Conservation (phyloP, 2,888 invertebrate species). For the Pseudococcus viburni region DNA sequence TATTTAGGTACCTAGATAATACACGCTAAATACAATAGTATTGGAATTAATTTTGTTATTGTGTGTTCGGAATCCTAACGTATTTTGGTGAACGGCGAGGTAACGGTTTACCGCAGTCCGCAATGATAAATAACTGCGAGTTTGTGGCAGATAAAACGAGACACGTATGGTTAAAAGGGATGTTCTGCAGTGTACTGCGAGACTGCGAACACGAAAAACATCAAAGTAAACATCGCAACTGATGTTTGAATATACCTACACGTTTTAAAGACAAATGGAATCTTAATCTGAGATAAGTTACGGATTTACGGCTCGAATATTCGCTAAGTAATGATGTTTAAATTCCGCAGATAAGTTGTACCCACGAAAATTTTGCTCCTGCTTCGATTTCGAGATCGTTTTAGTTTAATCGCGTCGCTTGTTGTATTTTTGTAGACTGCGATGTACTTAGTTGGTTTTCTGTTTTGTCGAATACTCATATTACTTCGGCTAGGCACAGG, state of each 20-base stretch:
- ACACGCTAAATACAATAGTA: background rate
- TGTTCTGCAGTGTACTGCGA: background rate
- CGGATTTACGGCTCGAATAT: conserved; percentile 51
- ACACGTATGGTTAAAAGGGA: conserved; percentile 51
- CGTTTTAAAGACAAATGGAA: conserved; percentile 48
- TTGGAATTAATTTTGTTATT: conserved; percentile 30
- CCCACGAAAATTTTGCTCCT: background rate
- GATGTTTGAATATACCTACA: conserved; percentile 17
- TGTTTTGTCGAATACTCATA: too few relatives aligned
- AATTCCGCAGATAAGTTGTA: conserved; percentile 49
- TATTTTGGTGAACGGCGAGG: background rate
- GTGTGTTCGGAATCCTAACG: background rate
- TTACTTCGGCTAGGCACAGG: too few relatives aligned
- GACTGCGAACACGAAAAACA: conserved; percentile 5
- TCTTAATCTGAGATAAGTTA: conserved; percentile 54
- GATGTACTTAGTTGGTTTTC: too few relatives aligned
- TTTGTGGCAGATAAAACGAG: conserved; percentile 22
- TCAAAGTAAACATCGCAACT: conserved; percentile 45
- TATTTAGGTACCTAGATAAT: background rate
- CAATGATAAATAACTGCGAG: conserved; percentile 40
- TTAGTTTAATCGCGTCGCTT: background rate
- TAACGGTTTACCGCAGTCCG: conserved; percentile 8
- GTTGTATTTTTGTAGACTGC: too few relatives aligned
- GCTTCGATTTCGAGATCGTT: background rate
- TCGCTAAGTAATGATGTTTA: conserved; percentile 55